Conservation (phyloP, 2,113 vertebrate genomes). For the Australoheros scitulus region DNA sequence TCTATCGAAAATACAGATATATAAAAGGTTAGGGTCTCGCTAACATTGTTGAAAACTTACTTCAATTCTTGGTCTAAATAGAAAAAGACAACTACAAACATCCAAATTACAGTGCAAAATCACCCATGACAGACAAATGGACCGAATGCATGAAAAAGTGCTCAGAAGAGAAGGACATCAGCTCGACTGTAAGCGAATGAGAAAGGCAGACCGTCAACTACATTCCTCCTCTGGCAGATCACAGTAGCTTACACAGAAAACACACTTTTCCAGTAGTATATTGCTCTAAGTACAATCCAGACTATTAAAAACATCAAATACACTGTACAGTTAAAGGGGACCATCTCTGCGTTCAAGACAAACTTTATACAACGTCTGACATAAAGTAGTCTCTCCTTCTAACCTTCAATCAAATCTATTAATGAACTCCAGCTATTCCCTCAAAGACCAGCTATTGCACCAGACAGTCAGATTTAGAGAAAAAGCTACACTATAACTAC, state of each 20-base stretch:
- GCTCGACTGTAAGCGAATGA: not conserved
- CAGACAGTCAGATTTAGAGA: slow-evolving; percentile 41
- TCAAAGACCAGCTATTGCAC: slow-evolving; percentile 58
- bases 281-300: slow-evolving; percentile 26
- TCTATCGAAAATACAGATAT: slow-evolving; percentile 49
- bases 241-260: not conserved
- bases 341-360: not conserved
- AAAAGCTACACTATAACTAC: slow-evolving; percentile 23
- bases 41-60: not conserved
- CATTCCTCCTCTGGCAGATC: slow-evolving; percentile 2
- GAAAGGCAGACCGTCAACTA: slow-evolving; percentile 14
- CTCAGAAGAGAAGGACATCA: slow-evolving; percentile 31
- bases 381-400: not conserved
- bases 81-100: slow-evolving; percentile 46
- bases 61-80: slow-evolving; percentile 19
- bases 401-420: not conserved
- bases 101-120: slow-evolving; percentile 37
- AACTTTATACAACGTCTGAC: not conserved
- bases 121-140: slow-evolving; percentile 19
- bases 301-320: slow-evolving; percentile 13
- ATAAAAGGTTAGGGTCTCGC: slow-evolving; percentile 12
- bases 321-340: slow-evolving; percentile 34
- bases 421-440: not conserved
- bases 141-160: slow-evolving; percentile 51
- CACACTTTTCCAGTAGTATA: not conserved